Conservation (phyloP, 2,888 invertebrate species). For the Plebejus argus region DNA sequence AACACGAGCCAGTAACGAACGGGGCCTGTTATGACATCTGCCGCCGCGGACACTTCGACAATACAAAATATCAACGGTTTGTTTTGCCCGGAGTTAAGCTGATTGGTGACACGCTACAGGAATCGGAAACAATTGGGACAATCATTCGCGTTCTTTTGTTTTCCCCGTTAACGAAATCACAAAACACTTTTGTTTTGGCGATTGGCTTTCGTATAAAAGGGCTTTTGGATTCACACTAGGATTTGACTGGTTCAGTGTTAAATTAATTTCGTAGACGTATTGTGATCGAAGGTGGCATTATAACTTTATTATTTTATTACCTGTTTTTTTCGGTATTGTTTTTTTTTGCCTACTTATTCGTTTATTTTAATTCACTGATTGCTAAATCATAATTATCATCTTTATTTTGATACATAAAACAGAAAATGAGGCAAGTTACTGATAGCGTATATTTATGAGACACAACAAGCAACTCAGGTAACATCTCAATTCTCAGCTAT, state of each 20-base stretch:
- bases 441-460: background rate
- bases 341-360: background rate
- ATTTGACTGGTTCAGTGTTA: background rate
- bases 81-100: conserved; percentile 44
- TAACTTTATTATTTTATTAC: background rate
- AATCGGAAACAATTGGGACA: conserved; percentile 37
- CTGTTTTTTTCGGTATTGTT: background rate
- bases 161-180: conserved; percentile 31
- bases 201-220: conserved; percentile 13
- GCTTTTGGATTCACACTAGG: background rate
- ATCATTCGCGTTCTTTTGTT: conserved; percentile 37
- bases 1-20: conserved; percentile 48
- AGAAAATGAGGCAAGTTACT: background rate
- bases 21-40: conserved; percentile 62
- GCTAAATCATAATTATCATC: background rate
- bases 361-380: background rate
- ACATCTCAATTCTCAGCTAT: background rate
- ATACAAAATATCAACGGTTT: conserved; percentile 44
- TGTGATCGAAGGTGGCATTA: background rate
- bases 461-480: background rate
- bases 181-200: conserved; percentile 27
- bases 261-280: background rate
- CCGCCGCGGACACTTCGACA: conserved; percentile 52
- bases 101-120: conserved; percentile 42
- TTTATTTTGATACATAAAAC: background rate